These are phyloP conservation scores for Drosophila pandora DNA, from an alignment of 1,140 invertebrate genomes.

Conservation along the genomic window DNA sequence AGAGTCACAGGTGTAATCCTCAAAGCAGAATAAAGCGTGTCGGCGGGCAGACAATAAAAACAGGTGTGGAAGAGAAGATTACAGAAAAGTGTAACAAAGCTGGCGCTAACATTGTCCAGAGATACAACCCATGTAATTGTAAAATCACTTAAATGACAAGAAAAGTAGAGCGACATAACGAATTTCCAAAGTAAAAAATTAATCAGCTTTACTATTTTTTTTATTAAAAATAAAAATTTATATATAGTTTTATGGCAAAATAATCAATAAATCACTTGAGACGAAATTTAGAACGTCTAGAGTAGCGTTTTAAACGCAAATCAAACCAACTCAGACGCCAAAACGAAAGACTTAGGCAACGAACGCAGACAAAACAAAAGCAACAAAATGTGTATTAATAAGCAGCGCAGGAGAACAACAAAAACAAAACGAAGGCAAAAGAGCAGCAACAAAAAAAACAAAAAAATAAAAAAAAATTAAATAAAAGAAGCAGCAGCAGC, in stretches of 20 bases:
- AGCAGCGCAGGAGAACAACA: constrained; percentile 64
- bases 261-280: not conserved
- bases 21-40: constrained; percentile 19
- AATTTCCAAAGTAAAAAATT: too few relatives aligned
- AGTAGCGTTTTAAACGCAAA: constrained; percentile 8
- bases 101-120: constrained; percentile 69
- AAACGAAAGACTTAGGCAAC: constrained; percentile 82
- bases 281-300: constrained; percentile 17
- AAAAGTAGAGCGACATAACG: too few relatives aligned
- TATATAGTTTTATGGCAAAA: too few relatives aligned
- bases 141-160: constrained; percentile 2
- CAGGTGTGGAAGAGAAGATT: not conserved
- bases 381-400: constrained; percentile 78
- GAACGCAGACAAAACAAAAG: constrained; percentile 56
- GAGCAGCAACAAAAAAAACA: constrained; percentile 61
- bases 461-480: constrained; percentile 20
- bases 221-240: too few relatives aligned
- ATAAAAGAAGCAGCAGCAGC: constrained; percentile 44
- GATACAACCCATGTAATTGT: constrained; percentile 18
- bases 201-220: too few relatives aligned
- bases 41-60: constrained; percentile 18
- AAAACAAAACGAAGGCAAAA: constrained; percentile 74
- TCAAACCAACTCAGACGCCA: constrained; percentile 32
- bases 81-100: constrained; percentile 59
- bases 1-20: constrained; percentile 66